phyloP scores from a whole-genome alignment of 2,797 vertebrate species.

The Nasua narica region DNA sequence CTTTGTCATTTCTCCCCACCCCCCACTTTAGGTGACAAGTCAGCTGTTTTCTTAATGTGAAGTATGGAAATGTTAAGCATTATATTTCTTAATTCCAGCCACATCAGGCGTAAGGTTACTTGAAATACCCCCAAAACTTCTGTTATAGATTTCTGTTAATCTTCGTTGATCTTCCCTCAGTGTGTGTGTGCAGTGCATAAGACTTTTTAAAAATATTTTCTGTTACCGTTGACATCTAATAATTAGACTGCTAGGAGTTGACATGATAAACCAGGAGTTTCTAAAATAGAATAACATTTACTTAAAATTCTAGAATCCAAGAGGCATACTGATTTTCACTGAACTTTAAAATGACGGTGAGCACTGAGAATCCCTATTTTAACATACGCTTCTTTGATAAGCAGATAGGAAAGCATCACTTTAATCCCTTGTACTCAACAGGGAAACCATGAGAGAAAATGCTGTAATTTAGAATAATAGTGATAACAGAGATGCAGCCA shows the following conservation, averaged over 20 bases:
- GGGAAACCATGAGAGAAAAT: background rate
- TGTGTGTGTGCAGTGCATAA: background rate
- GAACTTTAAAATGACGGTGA: background rate
- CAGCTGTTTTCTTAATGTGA: background rate
- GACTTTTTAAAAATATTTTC: background rate
- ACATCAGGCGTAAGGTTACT: background rate
- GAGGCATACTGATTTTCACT: background rate
- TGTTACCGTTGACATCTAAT: background rate
- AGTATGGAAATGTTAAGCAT: background rate
- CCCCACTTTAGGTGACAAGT: background rate
- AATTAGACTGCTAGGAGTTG: background rate
- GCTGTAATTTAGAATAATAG: background rate
- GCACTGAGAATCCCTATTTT: background rate
- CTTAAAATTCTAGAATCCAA: slow-evolving; percentile 12
- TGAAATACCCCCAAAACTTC: background rate
- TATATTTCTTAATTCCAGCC: background rate
- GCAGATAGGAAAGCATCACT: background rate
- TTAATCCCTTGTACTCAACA: background rate
- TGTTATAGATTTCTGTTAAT: background rate
- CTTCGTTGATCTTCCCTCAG: background rate
- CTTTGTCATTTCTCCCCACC: background rate
- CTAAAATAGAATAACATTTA: slow-evolving; percentile 33
- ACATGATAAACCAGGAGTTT: slow-evolving; percentile 11
- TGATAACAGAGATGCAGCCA: background rate
- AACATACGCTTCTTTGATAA: background rate